Base-by-base conservation (phyloP, 2,888 invertebrate genomes). In the Acrobeloides nanus region DNA sequence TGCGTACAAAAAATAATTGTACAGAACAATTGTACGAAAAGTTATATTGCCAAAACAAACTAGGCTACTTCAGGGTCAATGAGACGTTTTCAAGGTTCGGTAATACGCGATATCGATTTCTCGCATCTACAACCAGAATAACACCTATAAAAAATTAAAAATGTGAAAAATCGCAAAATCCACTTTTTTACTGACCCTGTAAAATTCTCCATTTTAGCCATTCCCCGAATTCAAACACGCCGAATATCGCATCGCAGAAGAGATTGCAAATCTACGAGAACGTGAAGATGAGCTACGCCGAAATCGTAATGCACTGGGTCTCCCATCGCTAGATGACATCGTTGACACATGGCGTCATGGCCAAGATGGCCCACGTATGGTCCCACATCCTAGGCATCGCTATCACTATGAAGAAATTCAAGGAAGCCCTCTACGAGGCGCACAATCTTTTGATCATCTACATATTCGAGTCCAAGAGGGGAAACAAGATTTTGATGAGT, bases 201-300 rank as follows among this genome's bases (percentile, higher is more conserved):
- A 29, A 25, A 34, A 17, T 34, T 34, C 29, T n/a, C 12, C 10
- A 15, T 21, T 10, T 15, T 15, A 34, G 26, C 34, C 26, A 29
- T n/a, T 15, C 17, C 3, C 20, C 33, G 42, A 27, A 17, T 42
- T 5, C 20, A 60, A 56, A 38, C 57, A 55, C 23, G 54, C 53
- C 7, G 62, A 64, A 51, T 55, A 56, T 8, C 48, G 64, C 8
- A 64, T 64, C 27, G 61, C 64, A 3, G 62, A 55, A n/a, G 80
- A 80, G 61, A 74, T 80, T 31, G 72, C 76, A 29, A 77, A 79
- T 57, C 68, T 76, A 54, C 67, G 74, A 32, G 76, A 78, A 50
- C 66, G 80, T 3, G 80, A 80, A 59, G 78, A 77, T 38, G 80
- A 80, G 48, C 65, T 79, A 32, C 64, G 74, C n/a, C 62, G 63